Base-by-base conservation (phyloP, 2,888 invertebrate species). In the Drosophila sordidapex region DNA sequence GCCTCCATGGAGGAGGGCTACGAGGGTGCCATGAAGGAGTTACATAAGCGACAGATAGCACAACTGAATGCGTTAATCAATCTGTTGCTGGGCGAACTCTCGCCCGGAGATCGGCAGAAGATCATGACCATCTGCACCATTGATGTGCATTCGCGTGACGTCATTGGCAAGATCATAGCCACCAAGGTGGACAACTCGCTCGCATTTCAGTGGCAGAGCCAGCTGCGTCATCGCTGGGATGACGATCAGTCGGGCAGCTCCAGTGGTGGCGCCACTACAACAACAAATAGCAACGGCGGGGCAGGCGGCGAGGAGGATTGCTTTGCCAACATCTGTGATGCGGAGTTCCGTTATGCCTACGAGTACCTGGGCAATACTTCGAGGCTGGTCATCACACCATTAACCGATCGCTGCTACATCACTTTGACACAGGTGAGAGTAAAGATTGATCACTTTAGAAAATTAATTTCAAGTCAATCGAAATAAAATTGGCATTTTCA, bases 121-220 rank as follows among this genome's bases (percentile, higher is more conserved):
- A 98, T 99, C 85, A 99, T 98, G 98, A 99, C 99, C 0, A 97
- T 99, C 88, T 99, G 99, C 93, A 99, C 99, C 4, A 98, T 98
- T 68, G 98, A 98, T 92, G 99, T 99, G 3, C 99, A 99, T 91
- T 98, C 98, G 2, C 94, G 99, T 84, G 99, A 99, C 91, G 98
- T 99, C 6, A 98, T 99, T 1, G 96, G 96, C 0, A 98, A 98
- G 92, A 95, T 99, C 87, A 98, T 99, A 63, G 87, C 94, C 0
- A 95, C 96, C 76, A 97, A 97, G 92, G 96, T 98, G 5, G 97
- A 98, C 80, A 95, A 94, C 63, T 94, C 96, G 0, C 94, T 95
- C 69, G 97, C 97, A 4, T 98, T 98, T 92, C 97, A 97, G 85
- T 98, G 98, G 98, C 98, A 98, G 92, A 97, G 97, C 84, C 99